Evolutionary conservation across 2,888 invertebrate genomes (phyloP), one percentile per base, ranked within the genome.

Genomic region (Minunthozetes semirufus): DNA sequence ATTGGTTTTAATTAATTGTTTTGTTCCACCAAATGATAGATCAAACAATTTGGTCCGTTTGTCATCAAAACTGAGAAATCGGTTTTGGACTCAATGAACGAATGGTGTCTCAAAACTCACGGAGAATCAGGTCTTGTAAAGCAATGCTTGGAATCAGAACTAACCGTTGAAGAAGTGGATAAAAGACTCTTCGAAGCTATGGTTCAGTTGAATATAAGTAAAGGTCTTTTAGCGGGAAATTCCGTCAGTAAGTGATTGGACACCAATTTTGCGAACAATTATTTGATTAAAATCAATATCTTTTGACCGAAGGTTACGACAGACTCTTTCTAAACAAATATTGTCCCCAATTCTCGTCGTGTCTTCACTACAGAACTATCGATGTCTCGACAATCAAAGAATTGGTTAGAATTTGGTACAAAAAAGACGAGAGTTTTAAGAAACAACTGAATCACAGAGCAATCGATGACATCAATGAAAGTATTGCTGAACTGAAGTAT

Each of bases 361-460:
- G 93, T 82, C 84, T 97, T 78, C 94, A 97, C 82, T 95, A 97
- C 83, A 87, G 97, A 80, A 89, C 93, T 63, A 88, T 99, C 77
- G 98, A 98, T 85, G 94, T 96, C 1, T 92, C 92, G 48, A 88
- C 92, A 0, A 84, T 98, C 22, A 96, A 95, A 82, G 95, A 96
- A 83, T 27, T 77, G 48, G 59, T 72, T 11, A 53, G 66, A 53
- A 72, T 72, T 19, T 97, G 96, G 95, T 88, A 89, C 82, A 70
- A 70, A 70, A 87, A 87, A 2, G 84, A 86, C 22, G 82, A 88
- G 17, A 81, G 80, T n/a, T 83, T 84, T 72, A 81, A 82, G 68
- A 93, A 93, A 80, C 83, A 81, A 71, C 85, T 87, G n/a, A 80
- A 82, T 0, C 93, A 94, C 79, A 83, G 86, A 78, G 85, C 86